These are phyloP conservation scores for Pelusios castaneus DNA, from an alignment of 2,113 vertebrate species.

Conservation along the genomic window DNA sequence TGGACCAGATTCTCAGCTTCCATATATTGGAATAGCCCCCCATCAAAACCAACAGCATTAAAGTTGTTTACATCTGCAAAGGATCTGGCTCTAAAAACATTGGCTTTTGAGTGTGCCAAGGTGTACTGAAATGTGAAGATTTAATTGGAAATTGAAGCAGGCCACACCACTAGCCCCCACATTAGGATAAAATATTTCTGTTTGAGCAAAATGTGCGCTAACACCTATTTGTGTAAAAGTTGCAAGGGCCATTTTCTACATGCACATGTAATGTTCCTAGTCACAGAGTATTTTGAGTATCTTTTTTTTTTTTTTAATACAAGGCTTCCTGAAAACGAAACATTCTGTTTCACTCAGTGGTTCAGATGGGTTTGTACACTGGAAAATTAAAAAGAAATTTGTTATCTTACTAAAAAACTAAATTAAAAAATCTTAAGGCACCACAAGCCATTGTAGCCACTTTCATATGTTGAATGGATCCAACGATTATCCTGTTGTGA, in stretches of 20 bases:
- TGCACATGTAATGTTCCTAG: neutral
- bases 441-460: conserved; percentile 11
- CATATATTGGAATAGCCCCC: neutral
- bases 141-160: neutral
- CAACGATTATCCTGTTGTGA: conserved; percentile 53
- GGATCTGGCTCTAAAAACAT: neutral
- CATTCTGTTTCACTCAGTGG: conserved; percentile 13
- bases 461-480: conserved; percentile 39
- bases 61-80: conserved; percentile 32
- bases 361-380: conserved; percentile 47
- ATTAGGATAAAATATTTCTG: neutral
- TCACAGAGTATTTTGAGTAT: neutral
- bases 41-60: conserved; percentile 34
- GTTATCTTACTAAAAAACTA: neutral
- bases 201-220: neutral
- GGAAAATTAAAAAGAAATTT: conserved; percentile 32
- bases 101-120: neutral
- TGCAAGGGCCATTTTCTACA: neutral
- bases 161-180: neutral
- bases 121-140: neutral
- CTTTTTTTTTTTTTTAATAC: conserved; percentile 23
- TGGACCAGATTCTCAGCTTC: neutral
- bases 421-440: neutral
- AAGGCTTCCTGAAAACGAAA: conserved; percentile 28
- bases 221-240: neutral